These are phyloP conservation scores for Triplophysa bombifrons DNA, from an alignment of 2,797 vertebrate species.

Conservation along the genomic window DNA sequence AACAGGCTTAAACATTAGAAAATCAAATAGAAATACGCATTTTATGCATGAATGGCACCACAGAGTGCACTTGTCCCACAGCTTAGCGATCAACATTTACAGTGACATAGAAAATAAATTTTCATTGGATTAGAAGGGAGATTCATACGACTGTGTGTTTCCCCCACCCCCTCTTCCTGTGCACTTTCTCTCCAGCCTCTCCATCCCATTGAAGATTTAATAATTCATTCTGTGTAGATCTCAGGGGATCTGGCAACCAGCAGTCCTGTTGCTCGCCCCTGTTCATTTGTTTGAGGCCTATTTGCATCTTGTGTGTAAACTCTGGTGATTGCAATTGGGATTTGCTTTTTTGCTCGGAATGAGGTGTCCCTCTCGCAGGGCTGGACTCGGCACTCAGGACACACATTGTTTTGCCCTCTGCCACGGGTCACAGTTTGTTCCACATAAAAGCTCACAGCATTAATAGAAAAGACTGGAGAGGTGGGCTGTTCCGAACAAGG, in stretches of 20 bases:
- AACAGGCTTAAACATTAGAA: conserved; percentile 53
- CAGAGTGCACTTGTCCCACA: conserved; percentile 42
- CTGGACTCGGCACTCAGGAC: conserved; percentile 29
- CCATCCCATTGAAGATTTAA: conserved; percentile 52
- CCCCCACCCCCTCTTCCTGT: not conserved
- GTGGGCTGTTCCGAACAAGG: conserved; percentile 10
- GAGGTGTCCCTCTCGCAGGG: conserved; percentile 45
- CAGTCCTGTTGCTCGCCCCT: conserved; percentile 50
- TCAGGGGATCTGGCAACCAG: conserved; percentile 57
- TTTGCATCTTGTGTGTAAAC: conserved; percentile 57
- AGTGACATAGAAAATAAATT: conserved; percentile 45
- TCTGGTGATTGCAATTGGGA: conserved; percentile 38
- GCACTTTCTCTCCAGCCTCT: conserved; percentile 28
- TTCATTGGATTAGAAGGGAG: conserved; percentile 42
- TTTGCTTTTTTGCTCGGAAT: conserved; percentile 40
- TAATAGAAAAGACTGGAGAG: conserved; percentile 36
- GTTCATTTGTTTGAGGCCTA: conserved; percentile 50
- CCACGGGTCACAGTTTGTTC: conserved; percentile 48
- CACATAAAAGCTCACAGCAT: conserved; percentile 53
- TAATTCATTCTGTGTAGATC: conserved; percentile 49
- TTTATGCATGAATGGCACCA: conserved; percentile 53
- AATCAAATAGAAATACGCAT: conserved; percentile 44
- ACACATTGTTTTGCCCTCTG: conserved; percentile 52
- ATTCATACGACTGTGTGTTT: conserved; percentile 35
- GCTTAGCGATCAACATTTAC: conserved; percentile 44